Conservation (phyloP, 2,113 vertebrate species). For the human (Homo sapiens) region DNA sequence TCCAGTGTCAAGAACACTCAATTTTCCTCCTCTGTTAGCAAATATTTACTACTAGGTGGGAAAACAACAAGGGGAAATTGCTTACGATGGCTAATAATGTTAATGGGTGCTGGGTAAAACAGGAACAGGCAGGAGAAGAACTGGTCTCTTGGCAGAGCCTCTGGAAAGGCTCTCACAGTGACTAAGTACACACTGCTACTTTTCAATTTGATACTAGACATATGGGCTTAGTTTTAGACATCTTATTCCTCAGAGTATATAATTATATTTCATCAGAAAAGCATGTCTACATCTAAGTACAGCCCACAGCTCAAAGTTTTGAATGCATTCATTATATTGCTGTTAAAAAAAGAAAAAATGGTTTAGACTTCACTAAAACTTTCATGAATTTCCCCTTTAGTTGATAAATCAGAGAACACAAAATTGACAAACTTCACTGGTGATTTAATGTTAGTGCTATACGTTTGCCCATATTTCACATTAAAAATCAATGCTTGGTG, state of each 20-base stretch:
- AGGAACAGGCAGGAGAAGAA: background rate
- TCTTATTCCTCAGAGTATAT: background rate
- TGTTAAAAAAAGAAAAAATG: conserved; percentile 41
- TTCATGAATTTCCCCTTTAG: conserved; percentile 16
- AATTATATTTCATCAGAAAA: conserved; percentile 65
- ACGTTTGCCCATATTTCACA: background rate
- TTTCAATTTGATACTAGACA: background rate
- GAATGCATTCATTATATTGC: conserved; percentile 40
- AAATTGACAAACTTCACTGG: background rate
- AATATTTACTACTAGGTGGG: conserved; percentile 26
- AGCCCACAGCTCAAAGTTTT: conserved; percentile 20
- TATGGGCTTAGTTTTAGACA: background rate
- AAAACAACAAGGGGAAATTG: conserved; percentile 34
- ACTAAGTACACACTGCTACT: background rate
- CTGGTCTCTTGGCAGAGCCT: background rate
- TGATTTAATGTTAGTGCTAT: conserved; percentile 29
- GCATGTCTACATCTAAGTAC: background rate
- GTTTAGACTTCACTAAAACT: conserved; percentile 28
- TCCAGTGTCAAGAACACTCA: background rate
- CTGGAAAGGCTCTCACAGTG: background rate
- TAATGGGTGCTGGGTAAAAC: background rate
- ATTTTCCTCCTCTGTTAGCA: background rate
- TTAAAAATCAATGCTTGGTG: conserved; percentile 19
- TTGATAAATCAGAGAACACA: conserved; percentile 33
- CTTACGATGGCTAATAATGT: background rate